Evolutionary conservation across 1,140 invertebrate genomes (phyloP), one percentile per base, ranked within the genome.

Genomic region (Drosophila setifemur): DNA sequence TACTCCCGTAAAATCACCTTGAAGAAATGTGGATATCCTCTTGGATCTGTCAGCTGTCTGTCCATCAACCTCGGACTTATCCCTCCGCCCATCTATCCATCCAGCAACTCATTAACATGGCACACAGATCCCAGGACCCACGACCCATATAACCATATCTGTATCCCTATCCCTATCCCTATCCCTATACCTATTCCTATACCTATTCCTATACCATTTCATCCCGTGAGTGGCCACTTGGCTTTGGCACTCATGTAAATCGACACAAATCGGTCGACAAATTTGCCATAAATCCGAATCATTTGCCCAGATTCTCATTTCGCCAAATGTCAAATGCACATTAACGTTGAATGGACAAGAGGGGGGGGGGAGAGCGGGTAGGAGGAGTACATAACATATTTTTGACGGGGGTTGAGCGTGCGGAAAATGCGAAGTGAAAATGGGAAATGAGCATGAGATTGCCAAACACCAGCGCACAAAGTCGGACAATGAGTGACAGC

Each of bases 241-340:
- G 78, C 79, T 82, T 85, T 85, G 78, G 69, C 78, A 82, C 79
- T 82, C 79, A 83, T 82, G 78, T 85, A 82, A 82, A 79, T 85
- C 63, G 63, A 67, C 74, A 79, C 81, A 85, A 83, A 83, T 83
- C 78, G 74, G 49, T 74, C 70, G 74, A 83, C 78, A 83, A 83
- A 83, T 83, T 83, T 83, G 78, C 78, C 74, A 83, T 83, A 83
- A 83, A 83, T 83, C 78, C 78, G 69, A 78, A 74, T 83, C 79
- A 83, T 83, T 83, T 83, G 78, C 74, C 74, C 79, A 70, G 74
- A 83, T 85, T 83, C 79, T 79, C 74, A 83, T 83, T 83, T 83
- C 70, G 75, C 68, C 70, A 79, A 83, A 83, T 79, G 78, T 83
- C 78, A 83, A 83, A 83, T 78, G 78, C 78, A 83, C 78, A 83